Percentiles rank a stretch among this genome's conserved stretches.
Evolutionary conservation across 2,113 vertebrate species (phyloP).

Genomic region (Nothobranchius furzeri): DNA sequence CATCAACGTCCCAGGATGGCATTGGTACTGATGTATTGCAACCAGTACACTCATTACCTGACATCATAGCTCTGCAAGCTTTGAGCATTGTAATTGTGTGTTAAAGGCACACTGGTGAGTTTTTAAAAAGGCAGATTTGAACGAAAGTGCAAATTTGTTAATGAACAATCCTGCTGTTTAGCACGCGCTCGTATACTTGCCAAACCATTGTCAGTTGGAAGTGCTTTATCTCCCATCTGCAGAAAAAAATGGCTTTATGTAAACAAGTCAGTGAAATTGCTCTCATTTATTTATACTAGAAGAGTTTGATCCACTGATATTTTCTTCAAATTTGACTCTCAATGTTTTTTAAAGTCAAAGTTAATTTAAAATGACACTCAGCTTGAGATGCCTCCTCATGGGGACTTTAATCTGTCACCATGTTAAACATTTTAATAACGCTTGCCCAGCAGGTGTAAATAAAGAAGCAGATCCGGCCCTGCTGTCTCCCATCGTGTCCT

Average conservation of each 20-base stretch:
- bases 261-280: constrained; percentile 24
- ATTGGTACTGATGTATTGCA: constrained; percentile 64
- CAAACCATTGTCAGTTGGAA: constrained; percentile 50
- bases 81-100: constrained; percentile 52
- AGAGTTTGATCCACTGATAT: not conserved
- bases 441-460: no score
- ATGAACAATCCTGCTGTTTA: constrained; percentile 45
- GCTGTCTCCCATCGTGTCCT: no score
- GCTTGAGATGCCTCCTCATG: no score
- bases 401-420: no score
- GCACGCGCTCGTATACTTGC: constrained; percentile 71
- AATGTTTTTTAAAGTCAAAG: no score
- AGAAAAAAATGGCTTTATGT: constrained; percentile 62
- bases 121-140: constrained; percentile 41
- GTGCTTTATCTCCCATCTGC: constrained; percentile 67
- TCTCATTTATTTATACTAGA: not conserved
- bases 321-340: no score
- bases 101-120: constrained; percentile 66
- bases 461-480: no score
- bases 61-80: constrained; percentile 53
- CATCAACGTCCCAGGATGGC: constrained; percentile 58
- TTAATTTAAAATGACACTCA: no score
- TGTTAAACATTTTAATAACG: no score
- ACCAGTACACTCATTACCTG: constrained; percentile 62
- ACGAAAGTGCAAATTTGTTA: constrained; percentile 56